These are phyloP conservation scores for Drosophila sturtevanti DNA, from an alignment of 1,140 invertebrate species.

Conservation along the genomic window DNA sequence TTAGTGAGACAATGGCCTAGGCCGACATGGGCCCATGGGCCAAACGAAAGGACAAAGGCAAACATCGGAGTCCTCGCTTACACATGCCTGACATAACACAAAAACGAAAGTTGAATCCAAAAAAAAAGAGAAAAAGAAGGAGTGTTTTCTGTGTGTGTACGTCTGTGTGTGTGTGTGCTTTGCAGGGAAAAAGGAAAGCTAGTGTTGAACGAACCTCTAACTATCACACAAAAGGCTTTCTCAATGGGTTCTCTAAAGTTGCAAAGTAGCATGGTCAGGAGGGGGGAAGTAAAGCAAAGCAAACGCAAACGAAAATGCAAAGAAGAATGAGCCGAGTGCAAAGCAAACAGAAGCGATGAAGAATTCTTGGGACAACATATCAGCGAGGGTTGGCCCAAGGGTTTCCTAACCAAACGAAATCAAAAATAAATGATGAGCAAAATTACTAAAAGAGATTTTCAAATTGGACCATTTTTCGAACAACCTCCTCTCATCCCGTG, in stretches of 20 bases:
- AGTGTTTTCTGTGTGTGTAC: background rate
- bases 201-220: slow-evolving; percentile 34
- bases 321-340: slow-evolving; percentile 54
- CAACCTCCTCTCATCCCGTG: slow-evolving; percentile 16
- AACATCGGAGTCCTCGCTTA: slow-evolving; percentile 44
- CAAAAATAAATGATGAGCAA: background rate
- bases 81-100: slow-evolving; percentile 67
- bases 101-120: slow-evolving; percentile 56
- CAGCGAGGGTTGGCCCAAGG: slow-evolving; percentile 57
- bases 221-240: slow-evolving; percentile 66
- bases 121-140: slow-evolving; percentile 28
- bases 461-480: background rate
- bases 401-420: slow-evolving; percentile 16
- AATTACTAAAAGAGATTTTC: background rate
- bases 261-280: slow-evolving; percentile 19
- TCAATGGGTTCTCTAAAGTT: slow-evolving; percentile 66
- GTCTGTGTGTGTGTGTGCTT: slow-evolving; percentile 21
- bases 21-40: slow-evolving; percentile 60
- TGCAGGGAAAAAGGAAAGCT: slow-evolving; percentile 19
- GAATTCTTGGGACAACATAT: slow-evolving; percentile 42
- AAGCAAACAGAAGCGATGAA: slow-evolving; percentile 64
- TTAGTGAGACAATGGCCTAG: slow-evolving; percentile 65
- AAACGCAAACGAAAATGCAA: slow-evolving; percentile 11
- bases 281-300: slow-evolving; percentile 13
- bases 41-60: slow-evolving; percentile 56